Evolutionary conservation across 1,140 invertebrate species (phyloP), one percentile per base, ranked within the genome.

Genomic region (Brachionus sp.): DNA sequence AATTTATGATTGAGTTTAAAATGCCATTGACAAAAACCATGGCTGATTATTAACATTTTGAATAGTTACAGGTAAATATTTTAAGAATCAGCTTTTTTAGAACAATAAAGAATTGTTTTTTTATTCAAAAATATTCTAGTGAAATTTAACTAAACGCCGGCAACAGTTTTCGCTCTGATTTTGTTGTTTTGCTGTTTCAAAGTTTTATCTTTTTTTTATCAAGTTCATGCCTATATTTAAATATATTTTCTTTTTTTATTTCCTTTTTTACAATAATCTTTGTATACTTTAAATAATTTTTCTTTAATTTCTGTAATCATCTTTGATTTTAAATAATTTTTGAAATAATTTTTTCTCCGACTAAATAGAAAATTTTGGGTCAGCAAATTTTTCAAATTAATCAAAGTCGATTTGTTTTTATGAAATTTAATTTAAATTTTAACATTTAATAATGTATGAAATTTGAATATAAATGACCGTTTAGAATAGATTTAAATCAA

Each of bases 401-500:
- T 57, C 50, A 57, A 57, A 57, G 50, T 57, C 50, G 50, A 57
- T 57, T 57, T 57, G 16, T 57, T 57, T 57, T 57, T 57, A 57
- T 57, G 50, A 57, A 57, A 57, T 57, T 57, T 6, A 57, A 57
- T 57, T 57, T 57, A 57, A 57, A 57, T 57, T 57, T 57, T 57
- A 57, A 57, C 50, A 57, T 57, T 57, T 57, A 57, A 57, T 57
- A 57, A 57, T 57, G 50, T 57, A 57, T 23, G 50, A 57, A 57
- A 70, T 70, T 70, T 70, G 66, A 70, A 37, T 70, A 70, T 39
- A 70, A 70, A 37, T 70, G 66, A 70, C 66, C 66, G 66, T 70
- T 70, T 16, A 70, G 35, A 70, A 16, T 70, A 70, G 35, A 70
- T 70, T 39, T 70, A 70, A 70, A 42, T 70, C 33, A 70, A 37